A percentile compares a stretch with the other conserved stretches of the same genome.
These are phyloP conservation scores for Drosophila quadrilineata DNA, from an alignment of 1,140 invertebrate genomes.

Conservation along the genomic window DNA sequence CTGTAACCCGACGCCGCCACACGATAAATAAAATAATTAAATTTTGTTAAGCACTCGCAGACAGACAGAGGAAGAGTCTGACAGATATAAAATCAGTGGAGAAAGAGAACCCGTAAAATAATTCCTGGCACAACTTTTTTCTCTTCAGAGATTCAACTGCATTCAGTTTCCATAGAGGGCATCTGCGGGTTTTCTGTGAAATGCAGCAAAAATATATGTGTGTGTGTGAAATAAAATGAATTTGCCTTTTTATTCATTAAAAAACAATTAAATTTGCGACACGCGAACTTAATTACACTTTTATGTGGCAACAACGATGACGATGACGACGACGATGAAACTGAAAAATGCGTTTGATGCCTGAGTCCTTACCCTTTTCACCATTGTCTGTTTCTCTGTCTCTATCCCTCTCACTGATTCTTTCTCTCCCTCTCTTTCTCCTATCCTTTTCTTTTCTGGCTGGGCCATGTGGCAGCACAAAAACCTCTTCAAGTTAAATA, in stretches of 20 bases:
- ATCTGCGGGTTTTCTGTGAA: slow-evolving; percentile 36
- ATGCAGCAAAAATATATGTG: no score
- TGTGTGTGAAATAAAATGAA: slow-evolving; percentile 45
- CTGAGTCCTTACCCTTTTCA: no score
- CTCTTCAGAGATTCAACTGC: no score
- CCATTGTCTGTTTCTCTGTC: no score
- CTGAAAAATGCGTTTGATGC: slow-evolving; percentile 21
- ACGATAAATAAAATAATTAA: slow-evolving; percentile 21
- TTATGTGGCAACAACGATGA: slow-evolving; percentile 47
- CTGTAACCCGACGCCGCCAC: no score
- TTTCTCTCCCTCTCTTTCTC: no score
- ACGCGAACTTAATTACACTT: slow-evolving; percentile 74
- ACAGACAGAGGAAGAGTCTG: no score
- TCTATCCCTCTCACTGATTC: no score
- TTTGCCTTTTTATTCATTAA: slow-evolving; percentile 67
- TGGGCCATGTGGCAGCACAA: slow-evolving; percentile 20
- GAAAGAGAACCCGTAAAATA: no score
- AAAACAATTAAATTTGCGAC: slow-evolving; percentile 72
- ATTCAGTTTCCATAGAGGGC: no score
- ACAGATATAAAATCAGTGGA: no score
- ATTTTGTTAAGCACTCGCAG: background rate
- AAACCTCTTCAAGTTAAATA: slow-evolving; percentile 54
- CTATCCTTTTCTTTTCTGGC: background rate
- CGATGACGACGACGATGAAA: slow-evolving; percentile 15
- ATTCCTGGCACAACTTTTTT: no score